These are phyloP conservation scores for Heliocidaris erythrogramma DNA, from an alignment of 35 echinoderm and acorn worm genomes.

Conservation along the genomic window DNA sequence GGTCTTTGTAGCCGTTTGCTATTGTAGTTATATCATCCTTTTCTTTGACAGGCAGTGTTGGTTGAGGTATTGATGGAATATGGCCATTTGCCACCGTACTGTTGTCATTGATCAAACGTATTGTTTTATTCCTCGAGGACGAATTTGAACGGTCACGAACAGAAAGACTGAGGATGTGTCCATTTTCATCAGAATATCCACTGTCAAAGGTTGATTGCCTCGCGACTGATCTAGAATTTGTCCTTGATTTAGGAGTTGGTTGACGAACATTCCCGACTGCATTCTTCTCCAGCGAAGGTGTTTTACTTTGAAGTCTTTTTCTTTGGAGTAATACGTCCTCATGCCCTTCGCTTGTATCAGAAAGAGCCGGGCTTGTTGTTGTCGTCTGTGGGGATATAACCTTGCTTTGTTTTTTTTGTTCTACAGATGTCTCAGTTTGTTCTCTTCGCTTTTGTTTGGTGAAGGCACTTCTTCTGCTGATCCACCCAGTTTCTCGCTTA, in stretches of 20 bases:
- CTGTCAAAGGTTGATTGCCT: conserved; percentile 91
- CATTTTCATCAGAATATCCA: conserved; percentile 93
- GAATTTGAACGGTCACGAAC: background rate
- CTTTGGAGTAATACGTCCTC: background rate
- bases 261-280: background rate
- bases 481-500: conserved; percentile 87
- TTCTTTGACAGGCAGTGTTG: background rate
- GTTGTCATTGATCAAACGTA: background rate
- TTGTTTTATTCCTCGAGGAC: background rate
- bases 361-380: conserved; percentile 20
- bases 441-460: conserved; percentile 52
- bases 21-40: background rate
- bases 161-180: conserved; percentile 38
- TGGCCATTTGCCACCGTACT: background rate
- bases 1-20: background rate
- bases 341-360: background rate
- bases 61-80: background rate
- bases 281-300: background rate
- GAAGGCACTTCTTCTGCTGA: conserved; percentile 65
- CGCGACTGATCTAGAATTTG: conserved; percentile 39
- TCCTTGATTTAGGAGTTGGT: background rate
- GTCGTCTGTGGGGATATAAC: conserved; percentile 35
- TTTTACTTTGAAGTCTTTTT: conserved; percentile 40
- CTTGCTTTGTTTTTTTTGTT: conserved; percentile 47
- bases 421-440: conserved; percentile 22